Base-by-base conservation (phyloP, 1,140 invertebrate species). In the Cydia amplana region DNA sequence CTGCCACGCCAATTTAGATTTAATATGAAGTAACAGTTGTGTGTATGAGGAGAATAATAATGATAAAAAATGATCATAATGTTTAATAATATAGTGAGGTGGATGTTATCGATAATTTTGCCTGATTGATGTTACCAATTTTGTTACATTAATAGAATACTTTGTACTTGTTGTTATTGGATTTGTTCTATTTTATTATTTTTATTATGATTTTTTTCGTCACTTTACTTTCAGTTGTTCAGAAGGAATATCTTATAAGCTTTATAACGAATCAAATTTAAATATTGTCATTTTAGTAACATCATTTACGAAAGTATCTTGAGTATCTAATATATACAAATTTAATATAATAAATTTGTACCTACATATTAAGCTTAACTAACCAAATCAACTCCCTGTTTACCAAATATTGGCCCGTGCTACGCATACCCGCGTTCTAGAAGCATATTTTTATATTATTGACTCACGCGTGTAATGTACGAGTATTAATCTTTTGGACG, bases 21-120 rank as follows among this genome's bases (percentile, higher is more conserved):
- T 49, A 49, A 49, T 18, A 10, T 25, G 70, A 72, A 23, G 16
- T 72, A 16, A 72, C 40, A 18, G 72, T 18, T 51, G 49, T 51
- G 72, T 32, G 25, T 55, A 36, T 67, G 28, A 36, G 32, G n/a
- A 70, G 43, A 70, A 43, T 51, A n/a, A 23, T 43, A 23, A 12
- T 28, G 55, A 73, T 73, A 51, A 73, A 28, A 51, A 51, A 73
- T 51, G 20, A 46, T 73, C 28, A 51, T 73, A 73, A 51, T 43
- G 36, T 46, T 20, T 73, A 55, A 73, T 73, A 49, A 73, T 73
- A 20, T 32, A 51, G 43, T 73, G 7, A 73, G 43, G 43, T 55
- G 32, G 72, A 55, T 23, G 6, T 40, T 70, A 70, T 70, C 65
- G 18, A 70, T 36, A n/a, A 40, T n/a, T n/a, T 10, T 70, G 28